Evolutionary conservation across 1,140 invertebrate species (phyloP), one percentile per base, ranked within the genome.

Genomic region (Cherax quadricarinatus): DNA sequence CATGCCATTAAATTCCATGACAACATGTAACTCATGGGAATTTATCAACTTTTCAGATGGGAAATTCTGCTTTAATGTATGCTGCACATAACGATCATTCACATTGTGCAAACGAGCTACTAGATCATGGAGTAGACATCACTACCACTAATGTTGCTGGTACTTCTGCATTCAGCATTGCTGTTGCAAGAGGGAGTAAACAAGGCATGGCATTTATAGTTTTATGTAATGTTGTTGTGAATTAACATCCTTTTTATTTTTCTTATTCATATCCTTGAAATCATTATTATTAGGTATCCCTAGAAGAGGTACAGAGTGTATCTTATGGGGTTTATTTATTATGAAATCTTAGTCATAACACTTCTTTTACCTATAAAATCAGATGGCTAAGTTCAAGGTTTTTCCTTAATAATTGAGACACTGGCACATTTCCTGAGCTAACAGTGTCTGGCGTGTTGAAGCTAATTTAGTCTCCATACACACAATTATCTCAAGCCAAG

Each of bases 11-110:
- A 18, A 18, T 66, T 18, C 18, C 18, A 66, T 18, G 62, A 21
- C 18, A 18, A 21, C 62, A 66, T 66, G 18, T 1, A 6, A 16
- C 21, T 75, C 16, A 75, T 75, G 9, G 24, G 16, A 21, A 51
- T 30, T 49, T n/a, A 41, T 80, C 48, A 4, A 49, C 9, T n/a
- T 93, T 94, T 12, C 86, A 98, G 97, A 96, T 97, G 94, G 97
- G 97, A 80, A 98, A 98, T 94, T 98, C 98, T 80, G 97, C 98
- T 18, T 95, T 99, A 51, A 98, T 98, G 96, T 98, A 98, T 96
- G 98, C 98, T 66, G 97, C 97, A 16, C 96, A 96, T 94, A 97
- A 97, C 70, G 98, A 98, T 95, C 98, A 98, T 95, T 97, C 97
- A 2, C 97, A 97, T 94, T 97, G 97, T 86, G 98, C 97, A 94